Conservation (phyloP, 2,113 vertebrate genomes). For the Pluvianellus socialis region DNA sequence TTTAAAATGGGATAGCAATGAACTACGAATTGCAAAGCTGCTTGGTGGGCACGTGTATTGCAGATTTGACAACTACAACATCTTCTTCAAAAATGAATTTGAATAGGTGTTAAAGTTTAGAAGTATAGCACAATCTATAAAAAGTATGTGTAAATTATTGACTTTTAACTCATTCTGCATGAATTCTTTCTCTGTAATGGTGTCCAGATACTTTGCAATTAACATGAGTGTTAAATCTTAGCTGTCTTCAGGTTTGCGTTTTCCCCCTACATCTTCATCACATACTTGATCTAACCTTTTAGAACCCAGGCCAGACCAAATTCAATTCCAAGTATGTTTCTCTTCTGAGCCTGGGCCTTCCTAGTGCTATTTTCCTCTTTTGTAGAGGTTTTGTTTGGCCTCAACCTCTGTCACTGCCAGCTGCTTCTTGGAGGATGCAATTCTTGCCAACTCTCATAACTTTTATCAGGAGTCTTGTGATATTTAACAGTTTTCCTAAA, state of each 20-base stretch:
- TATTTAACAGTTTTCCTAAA: not conserved
- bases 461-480: not conserved
- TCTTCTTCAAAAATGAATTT: not conserved
- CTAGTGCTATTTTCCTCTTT: not conserved
- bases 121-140: not conserved
- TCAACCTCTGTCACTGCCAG: not conserved
- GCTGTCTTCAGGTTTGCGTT: not conserved
- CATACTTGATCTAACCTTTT: not conserved
- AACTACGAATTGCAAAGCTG: accelerated
- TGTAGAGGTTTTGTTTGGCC: not conserved
- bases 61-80: not conserved
- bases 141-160: not conserved
- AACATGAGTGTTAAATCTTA: not conserved
- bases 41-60: not conserved
- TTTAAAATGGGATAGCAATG: not conserved
- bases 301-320: not conserved
- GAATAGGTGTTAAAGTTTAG: not conserved
- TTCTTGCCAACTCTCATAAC: not conserved
- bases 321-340: not conserved
- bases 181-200: accelerated
- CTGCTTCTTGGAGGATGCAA: not conserved
- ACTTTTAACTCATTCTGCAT: not conserved
- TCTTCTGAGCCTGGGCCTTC: not conserved
- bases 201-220: not conserved
- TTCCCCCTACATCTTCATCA: not conserved